Conservation (phyloP, 2,888 invertebrate species). For the Leptinotarsa haldemani region DNA sequence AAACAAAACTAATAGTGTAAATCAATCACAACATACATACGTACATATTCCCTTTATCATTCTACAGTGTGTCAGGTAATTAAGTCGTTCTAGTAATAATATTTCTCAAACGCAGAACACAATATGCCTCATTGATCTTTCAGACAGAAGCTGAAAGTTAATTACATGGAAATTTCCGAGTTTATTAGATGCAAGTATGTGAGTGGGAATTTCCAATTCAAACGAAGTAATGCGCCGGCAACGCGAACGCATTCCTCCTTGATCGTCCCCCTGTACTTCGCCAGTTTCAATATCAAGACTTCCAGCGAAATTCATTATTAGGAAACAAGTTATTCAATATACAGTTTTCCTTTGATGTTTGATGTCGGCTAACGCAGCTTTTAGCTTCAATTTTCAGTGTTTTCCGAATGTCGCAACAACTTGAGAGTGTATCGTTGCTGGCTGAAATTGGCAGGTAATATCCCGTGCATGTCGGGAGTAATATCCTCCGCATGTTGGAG, state of each 20-base stretch:
- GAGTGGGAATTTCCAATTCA: slow-evolving; percentile 67
- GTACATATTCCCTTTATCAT: not conserved
- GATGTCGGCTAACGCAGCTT: slow-evolving; percentile 55
- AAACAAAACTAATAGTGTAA: too few species aligned
- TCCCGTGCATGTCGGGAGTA: not conserved
- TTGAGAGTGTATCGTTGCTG: slow-evolving; percentile 11
- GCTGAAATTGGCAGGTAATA: slow-evolving; percentile 20
- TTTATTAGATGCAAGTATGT: slow-evolving; percentile 68
- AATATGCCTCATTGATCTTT: slow-evolving; percentile 60
- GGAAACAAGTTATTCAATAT: slow-evolving; percentile 65
- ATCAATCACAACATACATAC: too few species aligned
- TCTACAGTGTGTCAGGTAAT: not conserved
- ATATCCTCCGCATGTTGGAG: not conserved
- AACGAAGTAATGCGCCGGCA: slow-evolving; percentile 62
- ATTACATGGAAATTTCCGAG: slow-evolving; percentile 66
- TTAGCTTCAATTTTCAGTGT: slow-evolving; percentile 54
- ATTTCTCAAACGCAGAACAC: slow-evolving; percentile 43
- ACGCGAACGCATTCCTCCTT: slow-evolving; percentile 58
- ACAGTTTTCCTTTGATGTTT: slow-evolving; percentile 58
- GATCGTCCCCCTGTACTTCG: slow-evolving; percentile 51
- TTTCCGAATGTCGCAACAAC: slow-evolving; percentile 41
- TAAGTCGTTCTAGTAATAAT: not conserved
- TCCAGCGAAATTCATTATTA: slow-evolving; percentile 63
- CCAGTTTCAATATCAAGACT: slow-evolving; percentile 58
- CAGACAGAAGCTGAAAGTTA: slow-evolving; percentile 63